Base-by-base conservation (phyloP, 2,797 vertebrate genomes). In the Discoglossus pictus region DNA sequence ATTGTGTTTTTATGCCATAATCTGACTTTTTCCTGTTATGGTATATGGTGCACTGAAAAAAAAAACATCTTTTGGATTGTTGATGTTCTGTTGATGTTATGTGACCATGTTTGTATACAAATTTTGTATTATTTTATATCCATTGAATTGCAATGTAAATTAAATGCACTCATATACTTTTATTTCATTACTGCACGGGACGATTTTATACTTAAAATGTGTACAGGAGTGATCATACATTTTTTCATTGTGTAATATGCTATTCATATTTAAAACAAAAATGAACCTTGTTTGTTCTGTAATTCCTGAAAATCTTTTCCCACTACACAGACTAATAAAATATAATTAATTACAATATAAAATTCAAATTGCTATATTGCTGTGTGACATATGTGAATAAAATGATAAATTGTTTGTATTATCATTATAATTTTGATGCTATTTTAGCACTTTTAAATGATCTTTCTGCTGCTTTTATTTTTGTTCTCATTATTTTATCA, bases 101-200 rank as follows among this genome's bases (percentile, higher is more conserved):
- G 92, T 86, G 88, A 93, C 97, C 93, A 88, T 94, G 91, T 97
- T 94, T 97, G 94, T 98, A 97, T 90, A 93, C 90, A 81, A 81
- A 80, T 79, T 78, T 91, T 84, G 79, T 87, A 87, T 92, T 90
- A 83, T 87, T 91, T 92, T 88, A 81, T 89, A 85, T 79, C 82
- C 78, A 80, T 80, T 79, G 75, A 63, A 65, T 50, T 65, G 68
- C 68, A 35, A 16, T 71, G 68, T 71, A 71, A 64, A 66, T 61
- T 78, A 74, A 73, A 74, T 71, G 47, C 61, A 75, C 63, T 39
- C 65, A 72, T 53, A 76, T 79, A 83, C 56, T 83, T 84, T 85
- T 88, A 82, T 76, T 80, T 82, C 53, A 35, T 71, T 58, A 27
- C 21, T 24, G 21, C 56, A 84, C 64, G 18, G 21, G 75, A 73